Conservation (phyloP, 2,888 invertebrate species). For the Patella depressa region DNA sequence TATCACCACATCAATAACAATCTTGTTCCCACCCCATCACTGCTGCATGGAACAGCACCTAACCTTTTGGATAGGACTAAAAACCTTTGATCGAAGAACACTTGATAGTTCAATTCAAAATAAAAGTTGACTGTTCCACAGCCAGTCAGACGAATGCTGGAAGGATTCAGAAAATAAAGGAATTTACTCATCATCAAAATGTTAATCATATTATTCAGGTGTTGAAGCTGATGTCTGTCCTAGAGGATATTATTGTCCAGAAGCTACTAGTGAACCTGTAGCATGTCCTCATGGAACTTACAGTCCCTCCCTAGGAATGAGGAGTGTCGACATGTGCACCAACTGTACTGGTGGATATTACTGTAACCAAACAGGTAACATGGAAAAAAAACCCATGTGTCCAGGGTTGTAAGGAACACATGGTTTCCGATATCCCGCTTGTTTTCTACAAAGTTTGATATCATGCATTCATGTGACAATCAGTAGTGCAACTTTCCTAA, state of each 20-base stretch:
- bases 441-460: too few species aligned
- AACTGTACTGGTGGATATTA: slow-evolving; percentile 68
- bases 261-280: slow-evolving; percentile 60
- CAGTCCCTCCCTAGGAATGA: slow-evolving; percentile 53
- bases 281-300: slow-evolving; percentile 65
- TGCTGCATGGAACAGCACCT: not conserved
- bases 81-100: too few species aligned
- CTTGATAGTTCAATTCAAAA: too few species aligned
- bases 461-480: too few species aligned
- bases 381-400: not conserved
- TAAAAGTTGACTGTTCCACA: too few species aligned
- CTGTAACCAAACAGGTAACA: slow-evolving; percentile 65
- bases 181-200: too few species aligned
- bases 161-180: too few species aligned
- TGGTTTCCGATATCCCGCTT: too few species aligned
- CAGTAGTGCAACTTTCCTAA: not conserved
- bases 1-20: not conserved
- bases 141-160: too few species aligned
- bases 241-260: slow-evolving; percentile 64
- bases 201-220: slow-evolving; percentile 33
- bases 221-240: slow-evolving; percentile 62
- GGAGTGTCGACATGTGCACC: slow-evolving; percentile 54
- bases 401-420: too few species aligned
- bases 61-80: not conserved
- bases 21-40: not conserved